Percentiles rank a stretch among this genome's conserved stretches.
Conservation (phyloP, 2,113 vertebrate genomes). For the Spilogale gracilis region DNA sequence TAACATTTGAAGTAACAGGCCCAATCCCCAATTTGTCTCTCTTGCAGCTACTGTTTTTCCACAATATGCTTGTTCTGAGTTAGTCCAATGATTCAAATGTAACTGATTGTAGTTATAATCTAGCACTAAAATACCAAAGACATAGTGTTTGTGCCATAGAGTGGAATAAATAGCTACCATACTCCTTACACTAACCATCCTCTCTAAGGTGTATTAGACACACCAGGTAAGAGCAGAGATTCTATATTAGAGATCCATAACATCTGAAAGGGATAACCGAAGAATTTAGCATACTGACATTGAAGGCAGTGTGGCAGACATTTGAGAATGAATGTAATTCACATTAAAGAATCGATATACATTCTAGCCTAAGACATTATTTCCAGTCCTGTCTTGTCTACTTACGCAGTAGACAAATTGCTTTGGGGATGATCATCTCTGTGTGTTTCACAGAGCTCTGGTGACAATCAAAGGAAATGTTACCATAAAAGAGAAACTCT, state of each 20-base stretch:
- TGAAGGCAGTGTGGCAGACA: neutral
- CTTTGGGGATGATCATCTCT: neutral
- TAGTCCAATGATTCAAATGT: neutral
- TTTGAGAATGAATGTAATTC: neutral
- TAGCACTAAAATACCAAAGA: neutral
- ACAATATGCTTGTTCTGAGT: neutral
- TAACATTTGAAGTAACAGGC: neutral
- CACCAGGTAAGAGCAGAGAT: neutral
- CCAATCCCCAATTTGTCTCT: neutral
- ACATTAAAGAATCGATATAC: neutral
- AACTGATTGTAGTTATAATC: neutral
- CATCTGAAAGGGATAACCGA: neutral
- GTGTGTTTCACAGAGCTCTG: conserved; percentile 4
- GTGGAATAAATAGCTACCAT: neutral
- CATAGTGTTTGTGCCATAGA: neutral
- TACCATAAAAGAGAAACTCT: neutral
- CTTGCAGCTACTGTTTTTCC: neutral
- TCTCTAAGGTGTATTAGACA: neutral
- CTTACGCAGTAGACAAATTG: neutral
- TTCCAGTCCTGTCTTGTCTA: neutral
- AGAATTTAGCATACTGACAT: neutral
- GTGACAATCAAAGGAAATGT: neutral
- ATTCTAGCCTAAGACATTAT: neutral
- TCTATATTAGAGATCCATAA: neutral
- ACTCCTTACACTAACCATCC: neutral